Conservation (phyloP, 2,888 invertebrate genomes). For the Brassicogethes aeneus region DNA sequence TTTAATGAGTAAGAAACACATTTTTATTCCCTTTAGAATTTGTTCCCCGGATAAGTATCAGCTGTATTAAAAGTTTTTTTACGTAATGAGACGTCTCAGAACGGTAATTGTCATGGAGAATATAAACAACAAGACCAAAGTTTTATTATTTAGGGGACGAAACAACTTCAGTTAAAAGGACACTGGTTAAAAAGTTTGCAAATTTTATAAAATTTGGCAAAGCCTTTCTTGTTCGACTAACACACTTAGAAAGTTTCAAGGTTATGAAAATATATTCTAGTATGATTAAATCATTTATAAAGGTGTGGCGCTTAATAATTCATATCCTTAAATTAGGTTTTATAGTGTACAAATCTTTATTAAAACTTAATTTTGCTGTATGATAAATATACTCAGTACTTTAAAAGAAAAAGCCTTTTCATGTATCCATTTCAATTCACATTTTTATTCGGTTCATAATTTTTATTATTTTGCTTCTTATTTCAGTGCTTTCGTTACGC, state of each 20-base stretch:
- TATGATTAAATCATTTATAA: too few relatives aligned
- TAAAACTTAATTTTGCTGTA: slow-evolving; percentile 7
- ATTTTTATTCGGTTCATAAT: slow-evolving; percentile 24
- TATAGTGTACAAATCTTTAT: slow-evolving; percentile 10
- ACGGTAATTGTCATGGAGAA: not conserved
- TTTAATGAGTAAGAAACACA: too few relatives aligned
- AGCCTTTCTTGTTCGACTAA: not conserved
- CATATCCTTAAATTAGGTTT: not conserved
- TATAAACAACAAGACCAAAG: not conserved
- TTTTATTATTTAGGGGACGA: not conserved
- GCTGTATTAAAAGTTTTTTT: not conserved
- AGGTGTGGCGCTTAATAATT: not conserved
- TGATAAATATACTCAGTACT: slow-evolving; percentile 24
- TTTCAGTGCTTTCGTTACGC: not conserved
- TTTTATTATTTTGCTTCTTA: slow-evolving; percentile 18
- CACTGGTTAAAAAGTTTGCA: not conserved
- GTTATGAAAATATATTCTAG: not conserved
- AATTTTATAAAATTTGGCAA: not conserved
- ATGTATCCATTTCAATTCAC: slow-evolving; percentile 19
- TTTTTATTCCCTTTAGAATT: too few relatives aligned
- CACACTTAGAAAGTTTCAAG: slow-evolving; percentile 9
- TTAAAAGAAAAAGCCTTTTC: slow-evolving; percentile 23
- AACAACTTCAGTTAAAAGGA: not conserved
- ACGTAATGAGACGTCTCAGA: not conserved
- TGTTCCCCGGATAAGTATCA: too few relatives aligned